Percentiles rank a stretch among this genome's conserved stretches.
Evolutionary conservation across 35 echinoderm and acorn worm species (phyloP).

Genomic region (Apostichopus californicus): DNA sequence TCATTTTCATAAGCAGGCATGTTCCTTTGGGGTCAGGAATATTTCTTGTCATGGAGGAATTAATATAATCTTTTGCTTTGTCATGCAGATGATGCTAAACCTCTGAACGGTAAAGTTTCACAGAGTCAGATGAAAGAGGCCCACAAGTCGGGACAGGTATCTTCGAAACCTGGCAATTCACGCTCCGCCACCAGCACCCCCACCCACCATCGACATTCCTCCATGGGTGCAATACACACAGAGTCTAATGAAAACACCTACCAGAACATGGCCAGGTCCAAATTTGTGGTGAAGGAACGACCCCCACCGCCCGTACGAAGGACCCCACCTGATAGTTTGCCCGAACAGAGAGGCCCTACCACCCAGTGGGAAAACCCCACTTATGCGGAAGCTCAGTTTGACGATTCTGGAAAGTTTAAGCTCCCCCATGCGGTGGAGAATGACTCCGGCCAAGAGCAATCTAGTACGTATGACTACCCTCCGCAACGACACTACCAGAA

Average conservation of each 20-base stretch:
- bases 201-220: constrained; percentile 62
- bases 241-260: constrained; percentile 37
- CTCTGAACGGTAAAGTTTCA: neutral
- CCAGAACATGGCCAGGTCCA: constrained; percentile 71
- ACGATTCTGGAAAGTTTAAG: constrained; percentile 66
- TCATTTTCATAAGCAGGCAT: too few species aligned
- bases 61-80: too few species aligned
- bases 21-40: too few species aligned
- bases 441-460: neutral
- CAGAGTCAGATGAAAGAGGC: neutral
- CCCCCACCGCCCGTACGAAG: constrained; percentile 77
- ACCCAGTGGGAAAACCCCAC: constrained; percentile 46
- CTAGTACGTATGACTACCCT: constrained; percentile 15
- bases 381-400: constrained; percentile 44
- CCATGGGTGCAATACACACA: constrained; percentile 13
- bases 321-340: constrained; percentile 62
- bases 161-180: neutral
- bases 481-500: neutral
- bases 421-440: constrained; percentile 47
- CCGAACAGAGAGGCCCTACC: constrained; percentile 23
- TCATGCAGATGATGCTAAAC: neutral
- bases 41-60: too few species aligned
- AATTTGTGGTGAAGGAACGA: constrained; percentile 1
- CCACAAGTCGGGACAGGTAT: neutral
- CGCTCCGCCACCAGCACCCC: constrained; percentile 43